Base-by-base conservation (phyloP, 2,888 invertebrate species). In the Pocota personata region DNA sequence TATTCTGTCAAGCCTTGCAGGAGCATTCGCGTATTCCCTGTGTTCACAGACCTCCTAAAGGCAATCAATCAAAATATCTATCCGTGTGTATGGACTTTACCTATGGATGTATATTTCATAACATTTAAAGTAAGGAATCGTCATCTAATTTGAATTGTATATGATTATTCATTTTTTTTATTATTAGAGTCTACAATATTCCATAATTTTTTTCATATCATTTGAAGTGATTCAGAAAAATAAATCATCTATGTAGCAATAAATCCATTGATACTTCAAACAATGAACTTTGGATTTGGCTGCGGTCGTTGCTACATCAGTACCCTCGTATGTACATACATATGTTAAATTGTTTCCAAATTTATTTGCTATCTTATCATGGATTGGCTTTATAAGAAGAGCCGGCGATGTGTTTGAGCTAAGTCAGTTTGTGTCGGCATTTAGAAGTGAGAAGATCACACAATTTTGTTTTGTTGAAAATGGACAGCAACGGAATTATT, bases 401-500 rank as follows among this genome's bases (percentile, higher is more conserved):
- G 40, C 40, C 40, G 3, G 35, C 35, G 14, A 40, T 40, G n/a
- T 40, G 5, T 4, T 40, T 40, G 14, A 14, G 14, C 40, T 14
- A 14, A 40, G 6, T 40, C 14, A 40, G 40, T 40, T 14, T 14
- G 40, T 40, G 14, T 40, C 4, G 4, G 14, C 40, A 40, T 14
- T 14, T 4, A 40, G 40, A 40, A 14, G 14, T 6, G 14, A 14
- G 2, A 40, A 40, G 14, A 40, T 40, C 40, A n/a, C 40, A 6
- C 6, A 14, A 3, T n/a, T 40, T n/a, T 43, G 5, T 5, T 16
- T 48, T 3, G 30, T n/a, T 3, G 14, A 40, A 32, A 7, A 66
- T 82, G 71, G 57, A 77, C 16, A 64, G 57, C 1, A 91, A 75
- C 69, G 58, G 83, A 66, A 87, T 88, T 50, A 66, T 84, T 30